Percentiles rank a stretch among this genome's conserved stretches.
These are phyloP conservation scores for Lasaia peninsularis DNA, from an alignment of 1,140 invertebrate genomes.

Conservation along the genomic window DNA sequence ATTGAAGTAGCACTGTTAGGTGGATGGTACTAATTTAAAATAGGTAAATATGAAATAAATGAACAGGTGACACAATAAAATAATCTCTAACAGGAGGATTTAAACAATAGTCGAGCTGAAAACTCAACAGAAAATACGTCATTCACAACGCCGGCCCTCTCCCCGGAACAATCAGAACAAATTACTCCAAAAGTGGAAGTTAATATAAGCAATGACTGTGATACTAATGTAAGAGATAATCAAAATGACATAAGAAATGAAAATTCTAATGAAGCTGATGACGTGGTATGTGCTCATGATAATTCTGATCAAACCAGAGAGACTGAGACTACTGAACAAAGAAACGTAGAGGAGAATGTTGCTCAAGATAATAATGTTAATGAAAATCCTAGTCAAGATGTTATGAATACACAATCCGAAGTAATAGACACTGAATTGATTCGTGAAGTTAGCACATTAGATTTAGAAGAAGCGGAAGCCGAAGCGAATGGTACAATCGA, in stretches of 20 bases:
- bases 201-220: constrained; percentile 69
- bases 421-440: constrained; percentile 26
- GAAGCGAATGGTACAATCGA: constrained; percentile 28
- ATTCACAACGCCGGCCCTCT: constrained; percentile 47
- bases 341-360: constrained; percentile 23
- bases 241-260: constrained; percentile 27
- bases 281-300: constrained; percentile 59
- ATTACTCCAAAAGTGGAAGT: constrained; percentile 30
- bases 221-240: constrained; percentile 66
- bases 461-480: constrained; percentile 22
- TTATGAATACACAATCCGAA: constrained; percentile 22
- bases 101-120: constrained; percentile 54
- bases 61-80: constrained; percentile 15
- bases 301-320: constrained; percentile 15
- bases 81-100: constrained; percentile 66
- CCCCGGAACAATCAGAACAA: constrained; percentile 38
- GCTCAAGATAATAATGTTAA: constrained; percentile 38
- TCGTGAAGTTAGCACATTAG: constrained; percentile 15
- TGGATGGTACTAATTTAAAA: background rate
- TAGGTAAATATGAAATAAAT: constrained; percentile 1
- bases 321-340: constrained; percentile 28
- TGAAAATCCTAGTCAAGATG: constrained; percentile 52
- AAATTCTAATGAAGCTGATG: constrained; percentile 48
- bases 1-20: too few species aligned
- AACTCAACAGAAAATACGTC: constrained; percentile 53